Evolutionary conservation across 2,113 vertebrate genomes (phyloP).

Genomic region (Galbula dea): DNA sequence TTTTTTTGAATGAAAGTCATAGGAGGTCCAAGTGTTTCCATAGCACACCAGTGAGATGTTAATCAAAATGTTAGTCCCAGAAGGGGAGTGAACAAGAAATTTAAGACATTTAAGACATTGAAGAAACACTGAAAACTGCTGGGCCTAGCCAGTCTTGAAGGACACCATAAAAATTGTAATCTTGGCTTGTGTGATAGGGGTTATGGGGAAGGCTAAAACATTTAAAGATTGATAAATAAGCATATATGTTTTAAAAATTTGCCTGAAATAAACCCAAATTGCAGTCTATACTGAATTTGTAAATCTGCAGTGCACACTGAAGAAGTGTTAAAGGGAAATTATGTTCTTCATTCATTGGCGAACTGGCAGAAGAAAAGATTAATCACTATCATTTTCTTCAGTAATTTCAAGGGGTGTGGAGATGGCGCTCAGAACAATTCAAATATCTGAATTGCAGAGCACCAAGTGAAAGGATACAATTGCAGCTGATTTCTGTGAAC

Average conservation of each 20-base stretch:
- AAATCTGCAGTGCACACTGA: not conserved
- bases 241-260: not conserved
- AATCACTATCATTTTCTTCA: constrained; percentile 26
- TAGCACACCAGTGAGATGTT: not conserved
- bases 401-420: not conserved
- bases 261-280: not conserved
- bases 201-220: not conserved
- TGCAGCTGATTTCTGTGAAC: constrained; percentile 24
- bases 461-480: constrained; percentile 8
- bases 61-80: not conserved
- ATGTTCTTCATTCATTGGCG: not conserved
- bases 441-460: constrained; percentile 27
- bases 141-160: not conserved
- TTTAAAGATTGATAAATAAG: not conserved
- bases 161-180: not conserved
- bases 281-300: not conserved
- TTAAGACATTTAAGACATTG: not conserved
- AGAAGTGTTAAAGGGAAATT: not conserved
- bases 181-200: not conserved
- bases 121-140: not conserved
- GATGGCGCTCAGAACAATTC: not conserved
- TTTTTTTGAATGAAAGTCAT: not conserved
- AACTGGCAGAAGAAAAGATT: constrained; percentile 7
- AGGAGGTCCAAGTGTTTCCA: not conserved
- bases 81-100: not conserved